Percentiles rank a stretch among this genome's conserved stretches.
phyloP scores from a whole-genome alignment of 2,888 invertebrate species.

The Orthonevra nobilis region DNA sequence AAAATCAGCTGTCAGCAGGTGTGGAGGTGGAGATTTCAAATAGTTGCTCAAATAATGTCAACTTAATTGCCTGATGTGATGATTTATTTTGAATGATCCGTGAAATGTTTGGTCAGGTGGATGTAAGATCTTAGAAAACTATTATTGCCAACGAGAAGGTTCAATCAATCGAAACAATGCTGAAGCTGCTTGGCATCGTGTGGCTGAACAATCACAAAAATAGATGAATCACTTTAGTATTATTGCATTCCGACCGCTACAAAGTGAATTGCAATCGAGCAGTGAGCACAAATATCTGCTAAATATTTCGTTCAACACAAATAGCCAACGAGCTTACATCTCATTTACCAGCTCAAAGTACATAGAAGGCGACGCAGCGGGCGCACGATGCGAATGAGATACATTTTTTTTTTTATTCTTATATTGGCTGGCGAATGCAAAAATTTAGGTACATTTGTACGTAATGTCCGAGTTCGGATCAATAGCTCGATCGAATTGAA shows the following conservation, averaged over 20 bases:
- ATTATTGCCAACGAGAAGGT: background rate
- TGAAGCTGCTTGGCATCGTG: conserved; percentile 15
- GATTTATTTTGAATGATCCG: conserved; percentile 58
- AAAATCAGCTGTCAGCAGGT: conserved; percentile 59
- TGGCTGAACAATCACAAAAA: conserved; percentile 10
- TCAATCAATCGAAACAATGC: conserved; percentile 24
- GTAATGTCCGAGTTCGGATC: conserved; percentile 44
- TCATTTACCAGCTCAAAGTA: conserved; percentile 52
- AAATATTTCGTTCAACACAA: conserved; percentile 57
- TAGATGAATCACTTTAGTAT: conserved; percentile 6
- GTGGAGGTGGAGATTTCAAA: conserved; percentile 22
- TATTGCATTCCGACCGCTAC: conserved; percentile 25
- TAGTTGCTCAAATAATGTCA: conserved; percentile 33
- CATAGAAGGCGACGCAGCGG: conserved; percentile 48
- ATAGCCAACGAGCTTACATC: conserved; percentile 69
- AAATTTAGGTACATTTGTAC: conserved; percentile 53
- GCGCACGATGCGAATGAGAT: conserved; percentile 10
- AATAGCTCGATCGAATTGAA: conserved; percentile 54
- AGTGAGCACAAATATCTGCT: conserved; percentile 33
- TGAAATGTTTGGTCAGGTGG: conserved; percentile 66
- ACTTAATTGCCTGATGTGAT: conserved; percentile 32
- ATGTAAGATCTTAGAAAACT: background rate
- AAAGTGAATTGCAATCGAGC: conserved; percentile 20
- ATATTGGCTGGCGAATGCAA: conserved; percentile 24
- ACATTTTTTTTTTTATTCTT: conserved; percentile 1